Conservation (phyloP, 2,888 invertebrate genomes). For the Xiphydria camelus region DNA sequence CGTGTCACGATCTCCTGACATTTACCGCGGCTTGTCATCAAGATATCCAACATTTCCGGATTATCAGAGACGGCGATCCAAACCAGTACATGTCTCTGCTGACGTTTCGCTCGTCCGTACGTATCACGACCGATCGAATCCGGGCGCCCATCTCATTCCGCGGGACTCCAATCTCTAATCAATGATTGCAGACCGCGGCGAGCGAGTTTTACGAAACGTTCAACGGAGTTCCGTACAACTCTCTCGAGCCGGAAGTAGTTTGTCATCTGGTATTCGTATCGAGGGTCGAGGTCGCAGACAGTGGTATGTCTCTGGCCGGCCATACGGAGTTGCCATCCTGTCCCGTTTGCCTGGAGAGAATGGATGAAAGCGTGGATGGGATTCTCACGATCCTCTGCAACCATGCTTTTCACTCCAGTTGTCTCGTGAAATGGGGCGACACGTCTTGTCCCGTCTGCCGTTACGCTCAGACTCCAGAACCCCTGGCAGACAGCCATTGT, state of each 20-base stretch:
- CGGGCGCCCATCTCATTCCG: too few relatives aligned
- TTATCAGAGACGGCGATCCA: constrained; percentile 87
- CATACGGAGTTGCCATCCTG: constrained; percentile 97
- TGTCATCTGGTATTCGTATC: constrained; percentile 97
- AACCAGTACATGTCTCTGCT: constrained; percentile 98
- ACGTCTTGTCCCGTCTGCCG: constrained; percentile 98
- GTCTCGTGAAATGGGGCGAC: constrained; percentile 95
- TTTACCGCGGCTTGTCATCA: constrained; percentile 93
- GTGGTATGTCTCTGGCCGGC: constrained; percentile 73
- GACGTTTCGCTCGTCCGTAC: constrained; percentile 64
- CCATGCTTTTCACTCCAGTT: constrained; percentile 96
- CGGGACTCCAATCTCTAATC: too few relatives aligned
- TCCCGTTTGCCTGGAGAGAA: constrained; percentile 93
- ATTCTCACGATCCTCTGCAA: constrained; percentile 97
- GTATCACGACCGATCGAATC: too few relatives aligned
- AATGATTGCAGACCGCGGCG: constrained; percentile 69
- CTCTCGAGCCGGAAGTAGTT: constrained; percentile 86
- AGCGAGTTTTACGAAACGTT: constrained; percentile 91
- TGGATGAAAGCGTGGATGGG: constrained; percentile 98
- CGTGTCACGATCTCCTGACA: constrained; percentile 89
- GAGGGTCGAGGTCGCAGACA: constrained; percentile 82
- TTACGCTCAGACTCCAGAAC: constrained; percentile 82
- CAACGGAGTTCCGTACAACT: constrained; percentile 92
- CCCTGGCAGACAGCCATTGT: constrained; percentile 71
- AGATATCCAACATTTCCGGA: constrained; percentile 87